These are phyloP conservation scores for Graptemys geographica DNA, from an alignment of 2,797 vertebrate species.

Conservation along the genomic window DNA sequence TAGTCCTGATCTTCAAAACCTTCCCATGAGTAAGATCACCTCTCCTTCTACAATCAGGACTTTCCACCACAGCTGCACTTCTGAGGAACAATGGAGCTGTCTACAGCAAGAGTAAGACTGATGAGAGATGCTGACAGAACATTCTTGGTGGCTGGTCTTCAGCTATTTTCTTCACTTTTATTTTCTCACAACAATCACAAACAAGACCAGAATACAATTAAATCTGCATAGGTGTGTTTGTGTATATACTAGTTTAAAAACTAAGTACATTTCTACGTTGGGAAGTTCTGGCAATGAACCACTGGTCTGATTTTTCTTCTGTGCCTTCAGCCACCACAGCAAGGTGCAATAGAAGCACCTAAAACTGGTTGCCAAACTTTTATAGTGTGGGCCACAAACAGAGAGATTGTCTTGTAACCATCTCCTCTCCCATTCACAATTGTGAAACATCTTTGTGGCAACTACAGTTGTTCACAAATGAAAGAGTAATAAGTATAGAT, in stretches of 20 bases:
- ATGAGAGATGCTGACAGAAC: not conserved
- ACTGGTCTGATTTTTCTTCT: not conserved
- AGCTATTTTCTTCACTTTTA: not conserved
- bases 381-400: not conserved
- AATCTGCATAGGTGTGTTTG: not conserved
- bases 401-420: not conserved
- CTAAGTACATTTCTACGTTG: not conserved
- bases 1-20: not conserved
- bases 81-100: not conserved
- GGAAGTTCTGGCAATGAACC: not conserved
- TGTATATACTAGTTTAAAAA: not conserved
- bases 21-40: not conserved
- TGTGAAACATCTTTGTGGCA: not conserved
- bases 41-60: not conserved
- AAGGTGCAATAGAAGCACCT: not conserved
- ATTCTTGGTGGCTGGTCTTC: not conserved
- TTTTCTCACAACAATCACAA: not conserved
- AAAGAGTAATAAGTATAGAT: not conserved
- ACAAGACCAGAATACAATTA: not conserved
- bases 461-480: not conserved
- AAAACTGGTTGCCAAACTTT: not conserved
- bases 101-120: not conserved
- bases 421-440: not conserved
- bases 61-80: not conserved
- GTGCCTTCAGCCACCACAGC: not conserved